These are phyloP conservation scores for Theristicus caerulescens DNA, from an alignment of 2,113 vertebrate species.

Conservation along the genomic window DNA sequence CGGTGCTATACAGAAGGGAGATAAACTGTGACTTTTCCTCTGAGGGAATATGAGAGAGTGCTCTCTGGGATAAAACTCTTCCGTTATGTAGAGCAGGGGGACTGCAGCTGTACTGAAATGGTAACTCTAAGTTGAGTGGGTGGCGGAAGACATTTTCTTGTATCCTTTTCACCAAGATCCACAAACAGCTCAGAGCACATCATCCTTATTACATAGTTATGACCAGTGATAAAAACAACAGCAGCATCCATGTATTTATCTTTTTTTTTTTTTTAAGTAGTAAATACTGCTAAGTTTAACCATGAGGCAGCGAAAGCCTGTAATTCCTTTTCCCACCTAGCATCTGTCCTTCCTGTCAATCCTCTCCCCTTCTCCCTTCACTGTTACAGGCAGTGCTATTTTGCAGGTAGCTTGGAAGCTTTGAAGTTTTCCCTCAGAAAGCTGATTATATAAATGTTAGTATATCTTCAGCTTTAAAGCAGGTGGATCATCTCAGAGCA, in stretches of 20 bases:
- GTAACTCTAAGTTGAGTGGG: not conserved
- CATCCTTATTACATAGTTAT: not conserved
- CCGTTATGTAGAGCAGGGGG: not conserved
- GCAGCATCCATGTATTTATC: not conserved
- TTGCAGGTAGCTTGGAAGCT: slow-evolving; percentile 1
- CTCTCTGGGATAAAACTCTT: not conserved
- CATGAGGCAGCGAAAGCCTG: not conserved
- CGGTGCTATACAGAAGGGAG: not conserved
- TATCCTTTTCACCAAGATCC: not conserved
- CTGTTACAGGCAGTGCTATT: slow-evolving; percentile 8
- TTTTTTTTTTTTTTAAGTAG: not conserved
- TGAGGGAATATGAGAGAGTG: not conserved
- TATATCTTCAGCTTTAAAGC: slow-evolving; percentile 46
- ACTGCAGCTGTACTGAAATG: not conserved
- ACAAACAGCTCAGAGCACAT: not conserved
- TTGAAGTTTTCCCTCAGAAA: slow-evolving; percentile 58
- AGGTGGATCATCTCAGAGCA: slow-evolving; percentile 14
- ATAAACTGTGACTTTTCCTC: not conserved
- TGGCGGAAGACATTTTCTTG: not conserved
- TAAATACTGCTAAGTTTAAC: not conserved
- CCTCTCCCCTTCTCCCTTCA: not conserved
- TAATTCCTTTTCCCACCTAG: slow-evolving; percentile 2
- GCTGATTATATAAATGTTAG: slow-evolving; percentile 56
- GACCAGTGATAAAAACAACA: not conserved
- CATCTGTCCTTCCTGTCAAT: slow-evolving; percentile 15